These are phyloP conservation scores for Euthynnus affinis DNA, from an alignment of 2,797 vertebrate genomes.

Conservation along the genomic window DNA sequence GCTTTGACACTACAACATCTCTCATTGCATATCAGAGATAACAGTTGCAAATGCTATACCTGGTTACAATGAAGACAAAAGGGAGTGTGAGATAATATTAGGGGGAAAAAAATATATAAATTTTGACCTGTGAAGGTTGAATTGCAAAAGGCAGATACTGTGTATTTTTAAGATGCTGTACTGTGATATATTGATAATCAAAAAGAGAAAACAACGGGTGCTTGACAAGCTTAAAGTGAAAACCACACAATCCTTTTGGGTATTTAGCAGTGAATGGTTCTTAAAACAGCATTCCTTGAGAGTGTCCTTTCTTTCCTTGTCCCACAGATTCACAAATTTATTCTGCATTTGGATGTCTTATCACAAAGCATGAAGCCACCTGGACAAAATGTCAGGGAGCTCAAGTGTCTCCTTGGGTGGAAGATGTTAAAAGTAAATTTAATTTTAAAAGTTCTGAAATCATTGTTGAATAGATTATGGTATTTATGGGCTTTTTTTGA, in stretches of 20 bases:
- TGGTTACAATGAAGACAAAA: slow-evolving; percentile 65
- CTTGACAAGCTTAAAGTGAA: slow-evolving; percentile 38
- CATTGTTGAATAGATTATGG: slow-evolving; percentile 13
- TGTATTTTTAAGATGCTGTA: slow-evolving; percentile 53
- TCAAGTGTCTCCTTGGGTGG: slow-evolving; percentile 14
- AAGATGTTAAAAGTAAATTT: slow-evolving; percentile 27
- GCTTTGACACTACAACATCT: slow-evolving; percentile 60
- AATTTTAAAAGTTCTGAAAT: slow-evolving; percentile 27
- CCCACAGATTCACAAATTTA: slow-evolving; percentile 22
- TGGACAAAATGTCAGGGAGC: slow-evolving; percentile 46
- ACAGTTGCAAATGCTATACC: slow-evolving; percentile 66
- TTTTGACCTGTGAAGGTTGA: slow-evolving; percentile 72
- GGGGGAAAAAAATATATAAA: slow-evolving; percentile 26
- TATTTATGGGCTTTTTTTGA: slow-evolving; percentile 14
- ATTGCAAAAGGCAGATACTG: slow-evolving; percentile 53
- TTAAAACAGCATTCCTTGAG: slow-evolving; percentile 6
- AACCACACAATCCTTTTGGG: slow-evolving; percentile 4
- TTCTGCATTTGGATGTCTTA: slow-evolving; percentile 39
- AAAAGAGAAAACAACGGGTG: slow-evolving; percentile 31
- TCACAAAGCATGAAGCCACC: slow-evolving; percentile 22
- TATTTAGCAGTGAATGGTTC: slow-evolving; percentile 12
- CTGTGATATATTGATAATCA: slow-evolving; percentile 45
- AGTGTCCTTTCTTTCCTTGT: slow-evolving; percentile 17
- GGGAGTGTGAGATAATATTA: slow-evolving; percentile 51
- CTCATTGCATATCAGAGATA: slow-evolving; percentile 69